A percentile compares a stretch with the other conserved stretches of the same genome.
Conservation (phyloP, 2,797 vertebrate genomes). For the Manis pentadactyla region DNA sequence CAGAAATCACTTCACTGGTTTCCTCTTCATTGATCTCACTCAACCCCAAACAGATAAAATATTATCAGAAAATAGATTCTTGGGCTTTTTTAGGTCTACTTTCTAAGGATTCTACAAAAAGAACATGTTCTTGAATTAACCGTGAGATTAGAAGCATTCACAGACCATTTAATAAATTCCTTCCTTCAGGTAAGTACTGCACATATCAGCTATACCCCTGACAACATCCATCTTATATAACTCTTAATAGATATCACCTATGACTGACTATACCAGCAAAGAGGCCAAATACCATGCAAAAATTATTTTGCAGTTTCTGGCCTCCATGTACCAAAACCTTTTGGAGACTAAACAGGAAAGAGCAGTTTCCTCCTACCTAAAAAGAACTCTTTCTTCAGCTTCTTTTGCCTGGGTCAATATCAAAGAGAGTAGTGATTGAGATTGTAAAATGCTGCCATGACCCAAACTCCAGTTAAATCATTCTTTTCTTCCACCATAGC, state of each 20-base stretch:
- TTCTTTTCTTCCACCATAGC: not conserved
- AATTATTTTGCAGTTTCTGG: slow-evolving; percentile 42
- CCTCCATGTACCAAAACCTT: not conserved
- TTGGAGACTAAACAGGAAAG: not conserved
- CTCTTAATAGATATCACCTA: not conserved
- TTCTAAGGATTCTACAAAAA: slow-evolving; percentile 4
- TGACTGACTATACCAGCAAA: not conserved
- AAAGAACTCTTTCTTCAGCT: not conserved
- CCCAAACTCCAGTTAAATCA: not conserved
- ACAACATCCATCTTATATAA: not conserved
- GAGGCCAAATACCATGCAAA: slow-evolving; percentile 37
- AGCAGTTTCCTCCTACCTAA: not conserved
- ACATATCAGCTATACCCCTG: not conserved
- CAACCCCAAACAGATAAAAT: not conserved
- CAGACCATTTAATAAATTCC: slow-evolving; percentile 10
- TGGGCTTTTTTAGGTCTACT: not conserved
- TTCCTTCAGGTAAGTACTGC: not conserved
- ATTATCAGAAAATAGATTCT: not conserved
- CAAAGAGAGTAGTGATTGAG: not conserved
- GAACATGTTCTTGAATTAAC: slow-evolving; percentile 12
- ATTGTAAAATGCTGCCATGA: not conserved
- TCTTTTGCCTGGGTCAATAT: not conserved
- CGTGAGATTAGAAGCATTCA: slow-evolving; percentile 28
- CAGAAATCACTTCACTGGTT: not conserved
- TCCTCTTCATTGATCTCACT: not conserved